Percentiles rank a stretch among this genome's conserved stretches.
Evolutionary conservation across 2,888 invertebrate genomes (phyloP).

Genomic region (Arrhopalites spinosus): DNA sequence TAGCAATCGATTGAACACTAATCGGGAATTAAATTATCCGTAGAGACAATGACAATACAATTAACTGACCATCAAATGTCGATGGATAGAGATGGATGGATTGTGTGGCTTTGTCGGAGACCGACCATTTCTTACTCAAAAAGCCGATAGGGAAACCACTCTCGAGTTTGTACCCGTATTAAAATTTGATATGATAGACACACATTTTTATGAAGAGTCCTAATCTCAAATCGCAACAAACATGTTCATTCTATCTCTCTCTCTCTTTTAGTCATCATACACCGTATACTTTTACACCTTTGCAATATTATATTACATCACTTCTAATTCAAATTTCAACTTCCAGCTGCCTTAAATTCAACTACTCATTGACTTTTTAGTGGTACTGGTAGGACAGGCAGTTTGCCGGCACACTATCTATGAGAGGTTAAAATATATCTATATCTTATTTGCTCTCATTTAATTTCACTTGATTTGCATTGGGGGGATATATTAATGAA

Average conservation of each 20-base stretch:
- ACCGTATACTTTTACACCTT: too few relatives aligned
- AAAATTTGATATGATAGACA: neutral
- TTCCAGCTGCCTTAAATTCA: neutral
- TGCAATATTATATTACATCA: neutral
- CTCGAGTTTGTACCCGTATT: neutral
- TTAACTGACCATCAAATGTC: conserved; percentile 35
- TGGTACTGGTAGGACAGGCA: too few relatives aligned
- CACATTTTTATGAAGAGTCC: neutral
- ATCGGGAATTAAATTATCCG: conserved; percentile 25
- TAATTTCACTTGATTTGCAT: too few relatives aligned
- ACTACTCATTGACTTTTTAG: neutral
- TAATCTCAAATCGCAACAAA: neutral
- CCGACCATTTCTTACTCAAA: conserved; percentile 10
- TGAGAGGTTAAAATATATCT: too few relatives aligned
- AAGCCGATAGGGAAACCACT: conserved; percentile 5
- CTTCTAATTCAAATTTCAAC: neutral
- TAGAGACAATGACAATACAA: too few relatives aligned
- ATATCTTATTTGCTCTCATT: too few relatives aligned
- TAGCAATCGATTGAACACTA: conserved; percentile 37
- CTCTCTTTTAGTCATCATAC: neutral
- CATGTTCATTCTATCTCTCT: neutral
- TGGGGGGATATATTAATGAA: too few relatives aligned
- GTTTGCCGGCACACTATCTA: too few relatives aligned
- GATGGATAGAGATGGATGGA: conserved; percentile 10
- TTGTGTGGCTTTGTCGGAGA: conserved; percentile 26